Percentiles rank a stretch among this genome's conserved stretches.
phyloP scores from a whole-genome alignment of 2,797 vertebrate genomes.

The Tragopan temminckii region DNA sequence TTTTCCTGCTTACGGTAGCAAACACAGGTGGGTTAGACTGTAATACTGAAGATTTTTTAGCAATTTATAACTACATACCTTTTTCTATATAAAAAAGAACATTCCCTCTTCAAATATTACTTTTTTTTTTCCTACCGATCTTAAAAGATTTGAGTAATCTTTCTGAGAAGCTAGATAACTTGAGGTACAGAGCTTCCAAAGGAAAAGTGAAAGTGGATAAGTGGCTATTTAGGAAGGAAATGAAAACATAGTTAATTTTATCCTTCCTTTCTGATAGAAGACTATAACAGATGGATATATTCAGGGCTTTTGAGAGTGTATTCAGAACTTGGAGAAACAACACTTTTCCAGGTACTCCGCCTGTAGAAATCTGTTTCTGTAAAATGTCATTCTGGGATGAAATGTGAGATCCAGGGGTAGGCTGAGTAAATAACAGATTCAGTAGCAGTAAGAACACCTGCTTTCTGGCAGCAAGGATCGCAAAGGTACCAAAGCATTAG shows the following conservation, averaged over 20 bases:
- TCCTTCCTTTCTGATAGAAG: not conserved
- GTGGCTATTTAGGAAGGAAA: constrained; percentile 12
- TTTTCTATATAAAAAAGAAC: not conserved
- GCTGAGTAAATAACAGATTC: not conserved
- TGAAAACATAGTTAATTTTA: not conserved
- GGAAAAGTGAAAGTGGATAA: constrained; percentile 5
- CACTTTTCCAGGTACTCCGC: not conserved
- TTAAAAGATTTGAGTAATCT: not conserved
- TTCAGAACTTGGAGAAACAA: not conserved
- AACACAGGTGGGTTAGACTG: not conserved
- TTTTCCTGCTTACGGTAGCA: not conserved
- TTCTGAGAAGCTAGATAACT: not conserved
- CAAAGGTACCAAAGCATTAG: not conserved
- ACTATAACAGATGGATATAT: rapidly evolving
- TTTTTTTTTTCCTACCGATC: not conserved
- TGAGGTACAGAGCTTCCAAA: not conserved
- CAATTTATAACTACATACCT: not conserved
- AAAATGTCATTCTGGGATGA: not conserved
- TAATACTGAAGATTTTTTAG: not conserved
- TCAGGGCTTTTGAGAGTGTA: not conserved
- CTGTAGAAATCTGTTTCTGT: not conserved
- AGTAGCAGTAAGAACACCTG: not conserved
- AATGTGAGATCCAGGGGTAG: not conserved
- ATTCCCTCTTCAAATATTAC: not conserved
- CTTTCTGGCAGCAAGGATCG: not conserved